Percentiles rank a stretch among this genome's conserved stretches.
Conservation (phyloP, 2,797 vertebrate genomes). For the Eremophila alpestris region DNA sequence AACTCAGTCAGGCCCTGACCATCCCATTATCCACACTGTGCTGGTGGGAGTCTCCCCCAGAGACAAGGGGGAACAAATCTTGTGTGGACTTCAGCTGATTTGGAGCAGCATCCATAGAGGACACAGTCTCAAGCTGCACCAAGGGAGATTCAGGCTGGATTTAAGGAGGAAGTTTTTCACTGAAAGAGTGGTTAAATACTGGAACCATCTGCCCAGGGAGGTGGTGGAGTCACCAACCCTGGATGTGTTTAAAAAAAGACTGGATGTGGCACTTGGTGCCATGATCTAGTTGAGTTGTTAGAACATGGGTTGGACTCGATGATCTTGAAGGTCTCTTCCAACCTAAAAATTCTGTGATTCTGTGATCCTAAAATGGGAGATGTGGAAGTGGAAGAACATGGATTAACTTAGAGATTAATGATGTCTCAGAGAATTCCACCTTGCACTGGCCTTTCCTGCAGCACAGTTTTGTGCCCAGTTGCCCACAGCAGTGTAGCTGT, state of each 20-base stretch:
- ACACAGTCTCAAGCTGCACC: too few relatives aligned
- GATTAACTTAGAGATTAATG: background rate
- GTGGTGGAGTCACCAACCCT: too few relatives aligned
- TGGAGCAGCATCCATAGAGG: background rate
- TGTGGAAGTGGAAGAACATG: background rate
- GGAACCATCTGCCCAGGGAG: too few relatives aligned
- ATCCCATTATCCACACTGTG: background rate
- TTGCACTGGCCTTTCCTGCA: background rate
- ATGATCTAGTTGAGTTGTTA: too few relatives aligned
- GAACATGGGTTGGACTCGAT: too few relatives aligned
- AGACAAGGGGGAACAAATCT: background rate
- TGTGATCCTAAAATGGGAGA: background rate
- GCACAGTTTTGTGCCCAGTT: background rate
- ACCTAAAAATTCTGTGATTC: too few relatives aligned
- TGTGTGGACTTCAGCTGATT: background rate
- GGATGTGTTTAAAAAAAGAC: too few relatives aligned
- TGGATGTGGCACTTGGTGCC: too few relatives aligned
- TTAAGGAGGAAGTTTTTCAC: too few relatives aligned
- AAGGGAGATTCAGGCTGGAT: too few relatives aligned
- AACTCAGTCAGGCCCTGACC: background rate
- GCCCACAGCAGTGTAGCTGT: rapidly evolving
- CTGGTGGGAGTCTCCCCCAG: background rate
- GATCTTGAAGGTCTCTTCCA: too few relatives aligned
- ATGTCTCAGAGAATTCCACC: background rate
- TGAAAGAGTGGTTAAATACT: too few relatives aligned